Base-by-base conservation (phyloP, 1,140 invertebrate genomes). In the Caerostris extrusa region DNA sequence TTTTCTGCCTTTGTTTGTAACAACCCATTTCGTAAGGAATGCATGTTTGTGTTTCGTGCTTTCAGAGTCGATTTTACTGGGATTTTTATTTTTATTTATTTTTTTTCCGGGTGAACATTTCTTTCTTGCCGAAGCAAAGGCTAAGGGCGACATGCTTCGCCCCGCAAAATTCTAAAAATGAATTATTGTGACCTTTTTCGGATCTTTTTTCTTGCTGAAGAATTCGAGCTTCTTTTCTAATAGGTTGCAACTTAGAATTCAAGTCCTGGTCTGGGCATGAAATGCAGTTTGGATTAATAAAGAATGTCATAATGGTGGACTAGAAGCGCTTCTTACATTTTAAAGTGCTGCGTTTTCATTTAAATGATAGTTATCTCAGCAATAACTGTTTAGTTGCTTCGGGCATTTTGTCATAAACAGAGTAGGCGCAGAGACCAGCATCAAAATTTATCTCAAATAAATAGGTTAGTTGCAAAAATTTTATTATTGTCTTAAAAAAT, bases 101-200 rank as follows among this genome's bases (percentile, higher is more conserved):
- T 77, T 50, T 77, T 77, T 77, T 77, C 71, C 71, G 19, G 71
- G 71, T 77, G 71, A 77, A 77, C 14, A 77, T 77, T 77, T 77
- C 71, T 34, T 77, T 77, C 10, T 61, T 10, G 4, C 8, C 12
- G 4, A 64, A 14, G 12, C 61, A 17, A 64, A 64, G 61, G 61
- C 71, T 34, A 77, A 77, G 71, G 50, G 71, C 10, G 71, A 53
- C 71, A 77, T 34, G 10, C 34, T 34, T 77, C 71, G 71, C 71
- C 71, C 71, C 71, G 71, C 71, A 50, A 77, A 77, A 77, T 77
- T 77, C 71, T 77, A 77, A 77, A 77, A 77, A 77, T 77, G 71
- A 77, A 77, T 77, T 77, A 77, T 77, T 77, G 71, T 77, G 71
- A 77, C 71, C 71, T 77, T 19, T 17, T 77, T 77, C 34, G 71